Percentiles rank a stretch among this genome's conserved stretches.
Conservation (phyloP, 2,113 vertebrate species). For the Lynx canadensis region DNA sequence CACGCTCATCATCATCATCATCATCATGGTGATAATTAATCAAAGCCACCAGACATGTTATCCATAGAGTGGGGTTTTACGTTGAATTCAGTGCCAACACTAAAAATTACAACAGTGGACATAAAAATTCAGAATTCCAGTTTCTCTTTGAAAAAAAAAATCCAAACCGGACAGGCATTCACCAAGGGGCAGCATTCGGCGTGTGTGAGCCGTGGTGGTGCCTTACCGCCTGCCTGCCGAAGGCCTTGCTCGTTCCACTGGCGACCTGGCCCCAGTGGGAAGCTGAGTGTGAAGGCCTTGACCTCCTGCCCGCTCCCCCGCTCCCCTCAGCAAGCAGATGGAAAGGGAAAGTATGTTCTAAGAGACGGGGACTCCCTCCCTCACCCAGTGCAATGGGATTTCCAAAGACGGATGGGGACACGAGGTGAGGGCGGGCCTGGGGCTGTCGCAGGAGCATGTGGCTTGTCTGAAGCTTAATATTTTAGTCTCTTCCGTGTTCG, state of each 20-base stretch:
- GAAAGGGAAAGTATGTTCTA: not conserved
- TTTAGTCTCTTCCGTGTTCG: not conserved
- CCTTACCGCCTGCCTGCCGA: no score
- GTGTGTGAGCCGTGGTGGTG: rapidly evolving
- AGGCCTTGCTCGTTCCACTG: rapidly evolving
- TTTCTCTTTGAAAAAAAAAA: conserved; percentile 9
- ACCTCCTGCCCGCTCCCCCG: not conserved
- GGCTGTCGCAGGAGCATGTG: not conserved
- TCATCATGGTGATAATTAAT: not conserved
- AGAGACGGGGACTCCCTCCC: not conserved
- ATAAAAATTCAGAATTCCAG: not conserved
- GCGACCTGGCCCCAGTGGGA: not conserved
- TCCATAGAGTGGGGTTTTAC: not conserved
- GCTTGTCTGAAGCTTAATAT: not conserved
- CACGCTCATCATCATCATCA: not conserved
- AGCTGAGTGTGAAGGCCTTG: rapidly evolving
- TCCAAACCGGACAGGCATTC: not conserved
- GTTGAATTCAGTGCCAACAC: not conserved
- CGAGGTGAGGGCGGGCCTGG: not conserved
- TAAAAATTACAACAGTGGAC: not conserved
- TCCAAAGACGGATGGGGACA: conserved; percentile 40
- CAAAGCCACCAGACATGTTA: not conserved
- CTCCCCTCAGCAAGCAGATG: not conserved
- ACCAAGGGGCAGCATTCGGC: rapidly evolving
- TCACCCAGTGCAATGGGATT: conserved; percentile 50